phyloP scores from a whole-genome alignment of 2,888 invertebrate genomes.

The Mesochorus sp. region DNA sequence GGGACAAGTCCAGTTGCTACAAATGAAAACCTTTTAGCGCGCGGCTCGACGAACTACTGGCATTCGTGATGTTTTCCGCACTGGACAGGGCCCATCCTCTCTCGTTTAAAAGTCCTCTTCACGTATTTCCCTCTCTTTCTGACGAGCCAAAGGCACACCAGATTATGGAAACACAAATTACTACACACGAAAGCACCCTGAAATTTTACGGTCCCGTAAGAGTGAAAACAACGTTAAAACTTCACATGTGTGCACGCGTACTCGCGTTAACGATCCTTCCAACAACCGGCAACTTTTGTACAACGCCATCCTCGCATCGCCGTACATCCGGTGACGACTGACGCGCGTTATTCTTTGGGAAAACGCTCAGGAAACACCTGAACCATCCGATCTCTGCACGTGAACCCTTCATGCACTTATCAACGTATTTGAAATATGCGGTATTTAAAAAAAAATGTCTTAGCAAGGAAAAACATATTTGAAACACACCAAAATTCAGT shows the following conservation, averaged over 20 bases:
- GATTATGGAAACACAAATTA: slow-evolving; percentile 46
- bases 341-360: background rate
- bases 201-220: slow-evolving; percentile 22
- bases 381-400: slow-evolving; percentile 14
- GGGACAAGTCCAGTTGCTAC: slow-evolving; percentile 29
- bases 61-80: slow-evolving; percentile 57
- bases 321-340: slow-evolving; percentile 46
- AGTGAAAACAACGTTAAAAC: slow-evolving; percentile 38
- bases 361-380: slow-evolving; percentile 46
- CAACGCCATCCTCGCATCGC: slow-evolving; percentile 8
- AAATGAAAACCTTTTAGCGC: slow-evolving; percentile 59
- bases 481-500: too few relatives aligned
- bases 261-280: slow-evolving; percentile 1
- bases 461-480: too few relatives aligned
- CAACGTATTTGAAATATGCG: too few relatives aligned
- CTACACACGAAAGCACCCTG: slow-evolving; percentile 41
- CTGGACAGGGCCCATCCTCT: slow-evolving; percentile 59
- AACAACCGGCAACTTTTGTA: slow-evolving; percentile 25
- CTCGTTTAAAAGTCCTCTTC: slow-evolving; percentile 45
- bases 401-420: too few relatives aligned
- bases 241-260: slow-evolving; percentile 4
- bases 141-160: background rate
- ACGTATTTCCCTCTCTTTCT: slow-evolving; percentile 23
- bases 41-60: slow-evolving; percentile 42
- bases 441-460: too few relatives aligned